Base-by-base conservation (phyloP, 2,113 vertebrate genomes). In the Ornithorhynchus anatinus region DNA sequence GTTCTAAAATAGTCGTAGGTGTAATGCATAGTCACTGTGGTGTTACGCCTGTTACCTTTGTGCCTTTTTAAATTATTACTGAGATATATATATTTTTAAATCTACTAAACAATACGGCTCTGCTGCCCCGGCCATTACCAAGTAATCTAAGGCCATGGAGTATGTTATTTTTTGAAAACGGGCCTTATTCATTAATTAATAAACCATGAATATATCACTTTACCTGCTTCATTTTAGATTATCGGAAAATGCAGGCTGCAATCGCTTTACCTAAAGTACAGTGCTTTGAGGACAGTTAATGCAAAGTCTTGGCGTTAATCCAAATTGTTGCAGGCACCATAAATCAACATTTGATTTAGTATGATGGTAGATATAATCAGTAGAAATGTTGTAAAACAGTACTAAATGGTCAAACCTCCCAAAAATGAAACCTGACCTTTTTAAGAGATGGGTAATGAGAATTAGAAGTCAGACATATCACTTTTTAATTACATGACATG, bases 101-200 rank as follows among this genome's bases (percentile, higher is more conserved):
- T 69, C 81, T 88, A 75, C 87, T 82, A 89, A 92, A 91, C 91
- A 90, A 89, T 90, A 40, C 87, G 88, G 67, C 84, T 83, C 84
- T 90, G 87, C 92, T 93, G 89, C 89, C 85, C 91, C 80, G n/a
- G 88, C 60, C 5, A 27, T 39, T 15, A 82, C 81, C 83, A 37
- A 80, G 69, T 62, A 29, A 84, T 86, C 78, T 13, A 65, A 87
- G 80, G 86, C 82, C 85, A 32, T 81, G 86, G 82, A 88, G 87
- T 88, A 92, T 89, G 85, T 89, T 84, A 85, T 75, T 85, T n/a
- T n/a, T 89, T 92, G 83, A 85, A 89, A 87, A 88, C 84, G 83
- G 38, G 70, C 86, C 84, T 93, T 89, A 90, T 91, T 92, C 91
- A 88, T 82, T 78, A 42, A 89, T 87, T 91, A 90, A 87, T 86